Evolutionary conservation across 2,797 vertebrate genomes (phyloP), one percentile per base, ranked within the genome.

Genomic region (Manis javanica): DNA sequence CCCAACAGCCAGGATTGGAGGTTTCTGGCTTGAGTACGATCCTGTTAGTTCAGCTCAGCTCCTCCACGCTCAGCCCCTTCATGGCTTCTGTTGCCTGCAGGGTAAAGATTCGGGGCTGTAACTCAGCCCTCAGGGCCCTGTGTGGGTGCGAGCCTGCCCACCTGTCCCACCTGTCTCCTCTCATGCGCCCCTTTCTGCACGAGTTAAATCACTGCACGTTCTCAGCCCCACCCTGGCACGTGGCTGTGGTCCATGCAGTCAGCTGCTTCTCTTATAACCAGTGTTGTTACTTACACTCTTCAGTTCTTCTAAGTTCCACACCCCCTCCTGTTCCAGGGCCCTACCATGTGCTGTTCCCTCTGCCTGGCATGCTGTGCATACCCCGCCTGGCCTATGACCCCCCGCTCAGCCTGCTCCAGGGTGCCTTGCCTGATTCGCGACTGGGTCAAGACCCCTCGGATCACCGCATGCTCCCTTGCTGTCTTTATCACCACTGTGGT

Each of bases 101-200:
- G 13, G 26, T 51, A 7, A 59, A 23, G 39, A 11, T 7, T 4
- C 61, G 72, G 90, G 29, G 12, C 19, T n/a, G 24, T 4, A 5
- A 23, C 6, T 3, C 0, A 13, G 23, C 59, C 71, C 84, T 66
- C 42, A 31, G 61, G 71, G 29, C 16, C 12, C n/a, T 24, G 14
- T 9, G 4, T 2, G 57, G 34, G 31, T 63, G 2, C 19, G 68
- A 46, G 18, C n/a, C 63, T 34, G 7, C 13, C 61, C 0, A 0
- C 1, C 1, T 23, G 21, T 8, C 46, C 34, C 31, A 6, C 26
- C 2, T 26, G 0, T 19, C 51, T 24, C 34, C 5, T 19, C 5
- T 1, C 14, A 0, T 0, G 0, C 15, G 21, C n/a, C 15, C 59
- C 4, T 77, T 37, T 29, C 7, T 2, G 7, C 0, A 0, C 2